phyloP scores from a whole-genome alignment of 2,113 vertebrate genomes.

The Laticauda colubrina region DNA sequence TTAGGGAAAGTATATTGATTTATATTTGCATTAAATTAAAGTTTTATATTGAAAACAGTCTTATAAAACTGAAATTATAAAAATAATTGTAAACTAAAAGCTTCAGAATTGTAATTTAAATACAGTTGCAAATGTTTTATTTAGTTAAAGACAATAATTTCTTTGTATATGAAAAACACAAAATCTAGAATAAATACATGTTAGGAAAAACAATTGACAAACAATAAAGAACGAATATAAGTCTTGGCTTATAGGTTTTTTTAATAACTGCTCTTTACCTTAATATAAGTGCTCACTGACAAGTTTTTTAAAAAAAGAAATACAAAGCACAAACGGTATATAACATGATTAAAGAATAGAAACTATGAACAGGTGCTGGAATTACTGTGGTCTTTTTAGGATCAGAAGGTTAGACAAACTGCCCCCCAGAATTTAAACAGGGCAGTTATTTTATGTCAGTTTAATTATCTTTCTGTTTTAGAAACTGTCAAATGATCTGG shows the following conservation, averaged over 20 bases:
- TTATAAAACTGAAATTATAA: neutral
- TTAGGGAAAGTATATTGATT: conserved; percentile 1
- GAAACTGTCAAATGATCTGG: conserved; percentile 62
- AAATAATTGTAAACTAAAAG: neutral
- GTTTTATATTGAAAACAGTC: neutral
- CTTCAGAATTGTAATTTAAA: neutral
- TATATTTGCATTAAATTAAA: neutral
- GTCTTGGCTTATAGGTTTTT: neutral
- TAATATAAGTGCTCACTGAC: neutral
- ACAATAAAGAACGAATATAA: neutral
- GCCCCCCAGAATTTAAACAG: conserved; percentile 67
- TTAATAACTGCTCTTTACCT: neutral
- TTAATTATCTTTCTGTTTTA: conserved; percentile 75
- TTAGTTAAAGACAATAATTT: conserved; percentile 4
- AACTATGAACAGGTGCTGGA: conserved; percentile 69
- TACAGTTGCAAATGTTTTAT: neutral
- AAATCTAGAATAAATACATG: neutral
- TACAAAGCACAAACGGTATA: neutral
- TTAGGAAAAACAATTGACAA: no score
- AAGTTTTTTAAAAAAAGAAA: conserved; percentile 11
- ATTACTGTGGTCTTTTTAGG: conserved; percentile 63
- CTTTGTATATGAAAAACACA: neutral
- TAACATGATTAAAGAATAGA: conserved; percentile 32
- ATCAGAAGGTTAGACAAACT: conserved; percentile 86
- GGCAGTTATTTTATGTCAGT: conserved; percentile 69